These are phyloP conservation scores for Bufotes viridis DNA, from an alignment of 2,797 vertebrate species.

Conservation along the genomic window DNA sequence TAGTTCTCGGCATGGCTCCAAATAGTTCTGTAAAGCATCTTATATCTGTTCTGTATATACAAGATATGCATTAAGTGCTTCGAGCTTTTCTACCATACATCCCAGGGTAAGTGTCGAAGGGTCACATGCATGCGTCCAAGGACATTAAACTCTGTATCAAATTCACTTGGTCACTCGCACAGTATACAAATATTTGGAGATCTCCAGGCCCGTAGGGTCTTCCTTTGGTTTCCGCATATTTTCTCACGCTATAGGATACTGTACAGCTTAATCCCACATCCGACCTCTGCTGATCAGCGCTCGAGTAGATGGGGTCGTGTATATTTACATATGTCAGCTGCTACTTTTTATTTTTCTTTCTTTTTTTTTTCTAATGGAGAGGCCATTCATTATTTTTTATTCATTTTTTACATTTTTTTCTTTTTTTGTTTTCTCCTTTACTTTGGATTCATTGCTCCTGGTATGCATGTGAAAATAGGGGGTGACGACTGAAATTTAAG, in stretches of 20 bases:
- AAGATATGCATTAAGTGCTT: not conserved
- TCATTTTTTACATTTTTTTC: not conserved
- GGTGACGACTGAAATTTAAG: not conserved
- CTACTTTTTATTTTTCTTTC: not conserved
- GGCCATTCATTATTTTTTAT: not conserved
- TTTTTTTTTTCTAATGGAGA: not conserved
- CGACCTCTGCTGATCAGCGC: conserved; percentile 28
- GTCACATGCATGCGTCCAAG: not conserved
- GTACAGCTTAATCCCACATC: conserved; percentile 37
- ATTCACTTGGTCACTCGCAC: conserved; percentile 10
- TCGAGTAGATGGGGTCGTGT: conserved; percentile 4
- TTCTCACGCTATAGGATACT: conserved; percentile 58
- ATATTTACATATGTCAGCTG: conserved; percentile 36
- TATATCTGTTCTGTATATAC: not conserved
- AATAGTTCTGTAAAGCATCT: not conserved
- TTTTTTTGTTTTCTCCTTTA: not conserved
- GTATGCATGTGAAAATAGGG: conserved; percentile 28
- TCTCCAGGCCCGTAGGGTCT: conserved; percentile 21
- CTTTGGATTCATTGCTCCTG: not conserved
- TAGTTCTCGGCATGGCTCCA: not conserved
- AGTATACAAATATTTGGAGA: conserved; percentile 43
- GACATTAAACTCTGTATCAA: conserved; percentile 24
- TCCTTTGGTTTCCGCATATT: conserved; percentile 33
- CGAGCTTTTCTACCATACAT: not conserved
- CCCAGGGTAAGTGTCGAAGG: not conserved